A percentile compares a stretch with the other conserved stretches of the same genome.
These are phyloP conservation scores for Rotaria magnacalcarata DNA, from an alignment of 2,888 invertebrate genomes.

Conservation along the genomic window DNA sequence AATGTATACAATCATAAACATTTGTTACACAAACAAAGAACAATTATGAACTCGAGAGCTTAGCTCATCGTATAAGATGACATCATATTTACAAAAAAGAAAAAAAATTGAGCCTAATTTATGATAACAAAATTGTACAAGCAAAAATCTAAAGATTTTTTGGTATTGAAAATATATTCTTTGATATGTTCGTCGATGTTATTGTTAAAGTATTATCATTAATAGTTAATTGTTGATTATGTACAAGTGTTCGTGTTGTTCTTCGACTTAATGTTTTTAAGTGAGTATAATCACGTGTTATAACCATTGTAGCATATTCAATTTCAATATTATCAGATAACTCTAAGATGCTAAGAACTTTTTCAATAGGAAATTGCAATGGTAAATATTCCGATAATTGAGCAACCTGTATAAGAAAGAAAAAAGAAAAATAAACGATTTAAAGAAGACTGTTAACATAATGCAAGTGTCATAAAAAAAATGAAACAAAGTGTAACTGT, in stretches of 20 bases:
- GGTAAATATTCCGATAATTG: conserved; percentile 26
- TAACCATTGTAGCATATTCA: conserved; percentile 13
- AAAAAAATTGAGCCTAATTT: too few relatives aligned
- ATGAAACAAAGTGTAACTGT: too few relatives aligned
- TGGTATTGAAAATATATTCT: conserved; percentile 8
- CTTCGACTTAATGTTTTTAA: not conserved
- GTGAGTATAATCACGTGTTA: not conserved
- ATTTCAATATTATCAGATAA: not conserved
- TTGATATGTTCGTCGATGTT: not conserved
- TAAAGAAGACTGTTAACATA: too few relatives aligned
- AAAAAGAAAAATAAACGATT: not conserved
- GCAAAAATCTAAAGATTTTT: not conserved
- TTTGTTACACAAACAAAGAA: too few relatives aligned
- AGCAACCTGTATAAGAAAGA: not conserved
- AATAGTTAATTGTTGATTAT: not conserved
- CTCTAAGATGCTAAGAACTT: not conserved
- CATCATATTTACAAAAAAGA: too few relatives aligned
- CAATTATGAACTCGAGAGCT: too few relatives aligned
- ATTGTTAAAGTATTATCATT: too few relatives aligned
- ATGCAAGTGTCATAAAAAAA: too few relatives aligned
- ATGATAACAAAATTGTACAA: not conserved
- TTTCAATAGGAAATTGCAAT: conserved; percentile 23
- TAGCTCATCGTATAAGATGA: too few relatives aligned
- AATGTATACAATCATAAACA: too few relatives aligned
- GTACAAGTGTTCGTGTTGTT: not conserved